These are phyloP conservation scores for Mus caroli DNA, from an alignment of 2,797 vertebrate genomes.

Conservation along the genomic window DNA sequence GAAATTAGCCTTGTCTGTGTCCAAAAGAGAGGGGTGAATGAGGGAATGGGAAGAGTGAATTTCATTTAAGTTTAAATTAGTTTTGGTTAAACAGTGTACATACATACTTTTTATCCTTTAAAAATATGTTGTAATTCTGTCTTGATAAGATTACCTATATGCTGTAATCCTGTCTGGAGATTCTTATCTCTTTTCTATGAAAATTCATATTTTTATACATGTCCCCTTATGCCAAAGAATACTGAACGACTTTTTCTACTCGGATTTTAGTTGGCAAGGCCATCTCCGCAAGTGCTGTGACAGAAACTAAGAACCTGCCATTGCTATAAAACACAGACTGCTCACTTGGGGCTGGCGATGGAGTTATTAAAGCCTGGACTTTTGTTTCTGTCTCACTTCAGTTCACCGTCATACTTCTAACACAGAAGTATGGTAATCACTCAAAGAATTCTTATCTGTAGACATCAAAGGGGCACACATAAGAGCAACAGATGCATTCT, in stretches of 20 bases:
- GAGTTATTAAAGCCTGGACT: neutral
- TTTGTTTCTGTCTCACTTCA: neutral
- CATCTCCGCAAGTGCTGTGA: neutral
- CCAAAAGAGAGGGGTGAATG: neutral
- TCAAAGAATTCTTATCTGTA: neutral
- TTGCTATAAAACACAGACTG: neutral
- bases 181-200: neutral
- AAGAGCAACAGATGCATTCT: neutral
- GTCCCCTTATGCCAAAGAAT: neutral
- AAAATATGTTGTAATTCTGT: neutral
- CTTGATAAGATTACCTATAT: neutral
- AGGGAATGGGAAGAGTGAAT: rapidly evolving
- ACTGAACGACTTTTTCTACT: neutral
- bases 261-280: neutral
- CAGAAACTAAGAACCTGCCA: neutral
- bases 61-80: neutral
- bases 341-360: neutral
- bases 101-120: neutral
- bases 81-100: neutral
- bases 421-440: neutral
- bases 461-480: rapidly evolving
- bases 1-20: neutral
- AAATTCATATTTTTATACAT: neutral
- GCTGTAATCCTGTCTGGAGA: neutral
- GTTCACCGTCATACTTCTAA: neutral